Conservation (phyloP, 2,113 vertebrate genomes). For the Uria aalge region DNA sequence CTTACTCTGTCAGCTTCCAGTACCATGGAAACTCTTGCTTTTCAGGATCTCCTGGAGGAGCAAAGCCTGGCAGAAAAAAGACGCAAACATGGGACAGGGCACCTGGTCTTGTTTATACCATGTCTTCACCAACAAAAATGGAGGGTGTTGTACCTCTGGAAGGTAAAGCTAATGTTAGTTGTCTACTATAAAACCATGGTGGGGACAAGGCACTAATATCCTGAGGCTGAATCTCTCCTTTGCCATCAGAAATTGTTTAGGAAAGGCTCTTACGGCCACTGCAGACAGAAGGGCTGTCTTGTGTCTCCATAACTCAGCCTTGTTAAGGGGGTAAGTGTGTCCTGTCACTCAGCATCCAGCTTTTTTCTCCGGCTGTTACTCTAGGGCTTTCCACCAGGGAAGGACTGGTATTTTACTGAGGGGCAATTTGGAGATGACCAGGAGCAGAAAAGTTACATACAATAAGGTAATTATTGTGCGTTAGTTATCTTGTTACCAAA, state of each 20-base stretch:
- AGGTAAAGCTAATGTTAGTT: neutral
- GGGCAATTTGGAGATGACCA: neutral
- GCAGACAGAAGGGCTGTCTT: neutral
- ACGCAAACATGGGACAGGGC: neutral
- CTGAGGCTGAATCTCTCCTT: neutral
- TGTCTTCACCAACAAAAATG: neutral
- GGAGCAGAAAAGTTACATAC: neutral
- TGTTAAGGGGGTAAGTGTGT: neutral
- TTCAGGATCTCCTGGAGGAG: neutral
- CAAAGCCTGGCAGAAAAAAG: neutral
- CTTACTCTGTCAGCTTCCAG: neutral
- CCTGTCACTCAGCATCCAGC: neutral
- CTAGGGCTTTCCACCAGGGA: neutral
- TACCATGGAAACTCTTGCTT: neutral
- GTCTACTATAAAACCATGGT: neutral
- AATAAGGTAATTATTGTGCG: neutral
- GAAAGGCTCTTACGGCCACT: neutral
- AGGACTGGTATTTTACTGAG: neutral
- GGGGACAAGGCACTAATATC: neutral
- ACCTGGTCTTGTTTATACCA: neutral
- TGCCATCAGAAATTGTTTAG: neutral
- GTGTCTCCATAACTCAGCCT: neutral
- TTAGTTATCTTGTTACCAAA: neutral
- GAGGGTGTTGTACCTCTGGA: neutral
- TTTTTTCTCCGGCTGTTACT: neutral